These are phyloP conservation scores for Drosophila serrata DNA, from an alignment of 1,140 invertebrate genomes.

Conservation along the genomic window DNA sequence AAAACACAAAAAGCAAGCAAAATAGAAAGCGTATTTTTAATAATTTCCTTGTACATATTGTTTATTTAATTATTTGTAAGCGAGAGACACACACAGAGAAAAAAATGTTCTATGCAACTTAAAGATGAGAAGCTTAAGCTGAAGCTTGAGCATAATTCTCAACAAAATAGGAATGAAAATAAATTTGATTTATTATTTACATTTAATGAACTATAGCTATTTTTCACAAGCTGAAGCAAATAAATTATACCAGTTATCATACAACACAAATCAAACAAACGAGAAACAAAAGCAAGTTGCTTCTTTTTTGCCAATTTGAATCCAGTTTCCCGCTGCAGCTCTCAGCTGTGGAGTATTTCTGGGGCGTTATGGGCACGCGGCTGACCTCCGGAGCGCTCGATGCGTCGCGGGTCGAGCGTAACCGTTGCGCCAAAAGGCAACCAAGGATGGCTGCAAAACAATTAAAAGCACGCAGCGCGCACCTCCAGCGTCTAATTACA, in stretches of 20 bases:
- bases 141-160: conserved; percentile 36
- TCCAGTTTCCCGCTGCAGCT: conserved; percentile 2
- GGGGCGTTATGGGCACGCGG: conserved; percentile 53
- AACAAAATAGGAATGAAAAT: conserved; percentile 54
- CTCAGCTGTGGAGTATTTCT: conserved; percentile 1
- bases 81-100: conserved; percentile 27
- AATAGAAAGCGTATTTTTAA: conserved; percentile 36
- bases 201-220: conserved; percentile 76
- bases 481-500: conserved; percentile 82
- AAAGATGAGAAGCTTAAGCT: conserved; percentile 27
- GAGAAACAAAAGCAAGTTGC: not conserved
- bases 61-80: conserved; percentile 78
- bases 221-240: conserved; percentile 76
- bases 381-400: conserved; percentile 61
- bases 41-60: conserved; percentile 72
- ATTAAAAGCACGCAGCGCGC: conserved; percentile 82
- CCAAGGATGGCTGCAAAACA: conserved; percentile 82
- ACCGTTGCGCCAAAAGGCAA: conserved; percentile 84
- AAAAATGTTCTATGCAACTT: conserved; percentile 57
- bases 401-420: conserved; percentile 73
- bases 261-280: conserved; percentile 25
- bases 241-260: conserved; percentile 76
- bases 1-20: conserved; percentile 26
- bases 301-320: conserved; percentile 12
- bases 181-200: conserved; percentile 74